Evolutionary conservation across 2,797 vertebrate genomes (phyloP).

Genomic region (Gobio occitaniae): DNA sequence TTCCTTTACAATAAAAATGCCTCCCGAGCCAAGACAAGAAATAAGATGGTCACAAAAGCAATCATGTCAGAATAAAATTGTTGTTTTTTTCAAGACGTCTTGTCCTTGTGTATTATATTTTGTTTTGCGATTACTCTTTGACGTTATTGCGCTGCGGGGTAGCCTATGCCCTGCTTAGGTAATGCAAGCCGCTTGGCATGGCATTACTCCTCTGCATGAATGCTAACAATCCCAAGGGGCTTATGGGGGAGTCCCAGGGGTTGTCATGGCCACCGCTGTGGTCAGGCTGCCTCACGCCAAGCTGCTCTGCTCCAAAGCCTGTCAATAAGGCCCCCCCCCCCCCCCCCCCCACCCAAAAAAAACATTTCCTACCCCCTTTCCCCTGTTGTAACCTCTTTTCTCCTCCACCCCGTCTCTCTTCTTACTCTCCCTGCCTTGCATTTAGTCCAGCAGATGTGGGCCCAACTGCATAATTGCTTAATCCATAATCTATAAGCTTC

Average conservation of each 20-base stretch:
- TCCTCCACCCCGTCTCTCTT: slow-evolving; percentile 13
- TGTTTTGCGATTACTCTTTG: slow-evolving; percentile 27
- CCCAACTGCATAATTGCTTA: slow-evolving; percentile 59
- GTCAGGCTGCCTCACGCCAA: slow-evolving; percentile 19
- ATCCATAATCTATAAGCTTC: slow-evolving; percentile 62
- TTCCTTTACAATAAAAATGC: slow-evolving; percentile 63
- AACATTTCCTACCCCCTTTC: slow-evolving; percentile 13
- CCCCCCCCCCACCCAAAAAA: no score
- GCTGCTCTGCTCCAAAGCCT: slow-evolving; percentile 43
- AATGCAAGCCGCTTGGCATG: slow-evolving; percentile 57
- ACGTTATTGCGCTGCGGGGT: background rate
- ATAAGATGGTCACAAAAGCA: slow-evolving; percentile 69
- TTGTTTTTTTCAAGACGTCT: slow-evolving; percentile 72
- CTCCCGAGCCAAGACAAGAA: slow-evolving; percentile 68
- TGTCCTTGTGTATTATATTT: slow-evolving; percentile 35
- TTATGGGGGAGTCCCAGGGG: slow-evolving; percentile 57
- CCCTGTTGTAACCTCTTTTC: background rate
- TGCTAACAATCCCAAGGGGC: slow-evolving; percentile 55
- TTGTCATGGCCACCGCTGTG: slow-evolving; percentile 69
- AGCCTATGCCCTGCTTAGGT: slow-evolving; percentile 54
- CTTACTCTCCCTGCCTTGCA: slow-evolving; percentile 20
- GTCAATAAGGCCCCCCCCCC: no score
- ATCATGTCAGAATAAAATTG: slow-evolving; percentile 81
- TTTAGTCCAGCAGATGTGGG: slow-evolving; percentile 61
- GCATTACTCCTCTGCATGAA: slow-evolving; percentile 37